Evolutionary conservation across 2,888 invertebrate genomes (phyloP).

Genomic region (Polyommatus icarus): DNA sequence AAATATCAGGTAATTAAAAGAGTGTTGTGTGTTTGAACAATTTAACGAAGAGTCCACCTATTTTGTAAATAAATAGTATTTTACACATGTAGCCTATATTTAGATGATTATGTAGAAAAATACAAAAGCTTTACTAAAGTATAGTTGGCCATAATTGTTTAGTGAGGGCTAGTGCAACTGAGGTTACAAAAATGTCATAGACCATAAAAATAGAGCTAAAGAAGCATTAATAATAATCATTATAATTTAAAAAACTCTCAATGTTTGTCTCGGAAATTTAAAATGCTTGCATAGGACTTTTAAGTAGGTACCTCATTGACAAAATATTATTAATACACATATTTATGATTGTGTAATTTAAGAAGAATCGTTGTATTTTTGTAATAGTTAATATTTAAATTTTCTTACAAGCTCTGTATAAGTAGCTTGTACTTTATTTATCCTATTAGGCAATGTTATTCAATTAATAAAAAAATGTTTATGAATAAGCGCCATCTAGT

Average conservation of each 20-base stretch:
- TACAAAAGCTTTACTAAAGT: constrained; percentile 71
- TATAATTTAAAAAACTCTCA: not conserved
- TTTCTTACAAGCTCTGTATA: not conserved
- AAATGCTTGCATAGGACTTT: not conserved
- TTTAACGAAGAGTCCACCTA: constrained; percentile 79
- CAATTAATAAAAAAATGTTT: not conserved
- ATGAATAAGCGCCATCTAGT: not conserved
- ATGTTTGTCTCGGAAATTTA: not conserved
- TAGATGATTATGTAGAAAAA: constrained; percentile 53
- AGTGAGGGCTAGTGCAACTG: constrained; percentile 31
- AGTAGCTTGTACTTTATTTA: not conserved
- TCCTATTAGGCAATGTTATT: not conserved
- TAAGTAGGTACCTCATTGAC: not conserved
- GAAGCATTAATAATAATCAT: not conserved
- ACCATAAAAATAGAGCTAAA: not conserved
- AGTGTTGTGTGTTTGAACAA: constrained; percentile 70
- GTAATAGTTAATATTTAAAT: constrained; percentile 16
- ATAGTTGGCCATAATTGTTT: constrained; percentile 64
- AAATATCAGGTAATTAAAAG: constrained; percentile 44
- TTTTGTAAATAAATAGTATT: constrained; percentile 78
- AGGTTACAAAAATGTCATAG: constrained; percentile 6
- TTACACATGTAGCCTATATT: constrained; percentile 66
- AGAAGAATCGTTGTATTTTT: constrained; percentile 20
- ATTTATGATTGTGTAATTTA: constrained; percentile 10
- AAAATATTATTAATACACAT: not conserved